phyloP scores from a whole-genome alignment of 2,888 invertebrate genomes.

The Hemithea aestivaria region DNA sequence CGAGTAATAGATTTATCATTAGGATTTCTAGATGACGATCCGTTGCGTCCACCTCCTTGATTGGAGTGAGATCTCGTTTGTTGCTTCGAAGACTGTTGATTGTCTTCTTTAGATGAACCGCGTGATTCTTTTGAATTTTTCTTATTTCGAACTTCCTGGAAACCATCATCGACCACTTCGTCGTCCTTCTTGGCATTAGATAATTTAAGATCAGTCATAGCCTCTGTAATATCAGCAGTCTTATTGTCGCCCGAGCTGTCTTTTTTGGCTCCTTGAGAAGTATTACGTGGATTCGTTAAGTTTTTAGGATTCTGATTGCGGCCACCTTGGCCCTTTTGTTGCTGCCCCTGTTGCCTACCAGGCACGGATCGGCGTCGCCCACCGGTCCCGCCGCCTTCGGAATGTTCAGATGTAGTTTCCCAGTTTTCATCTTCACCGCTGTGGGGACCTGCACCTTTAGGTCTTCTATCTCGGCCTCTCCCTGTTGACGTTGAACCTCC shows the following conservation, averaged over 20 bases:
- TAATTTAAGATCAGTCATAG: constrained; percentile 63
- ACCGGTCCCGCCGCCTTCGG: constrained; percentile 74
- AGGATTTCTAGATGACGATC: constrained; percentile 62
- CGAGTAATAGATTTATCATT: constrained; percentile 62
- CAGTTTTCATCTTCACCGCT: constrained; percentile 83
- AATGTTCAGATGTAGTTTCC: constrained; percentile 92
- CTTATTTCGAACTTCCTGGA: constrained; percentile 91
- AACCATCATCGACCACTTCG: constrained; percentile 83
- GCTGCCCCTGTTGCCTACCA: constrained; percentile 46
- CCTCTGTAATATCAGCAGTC: constrained; percentile 61
- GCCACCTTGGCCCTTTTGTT: constrained; percentile 51
- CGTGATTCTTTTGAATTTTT: constrained; percentile 83
- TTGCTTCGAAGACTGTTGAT: constrained; percentile 47
- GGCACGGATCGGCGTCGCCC: constrained; percentile 53
- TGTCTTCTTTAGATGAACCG: constrained; percentile 57
- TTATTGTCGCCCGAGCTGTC: constrained; percentile 52
- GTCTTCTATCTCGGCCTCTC: constrained; percentile 67
- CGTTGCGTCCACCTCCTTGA: constrained; percentile 67
- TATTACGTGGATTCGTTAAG: constrained; percentile 51
- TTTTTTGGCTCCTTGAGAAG: constrained; percentile 51
- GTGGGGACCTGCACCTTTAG: constrained; percentile 54
- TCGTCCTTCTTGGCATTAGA: constrained; percentile 62
- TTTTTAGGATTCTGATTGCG: constrained; percentile 59
- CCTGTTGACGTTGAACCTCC: constrained; percentile 83
- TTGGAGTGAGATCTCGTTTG: constrained; percentile 70